A percentile compares a stretch with the other conserved stretches of the same genome.
Conservation (phyloP, 2,113 vertebrate genomes). For the Semicossyphus pulcher region DNA sequence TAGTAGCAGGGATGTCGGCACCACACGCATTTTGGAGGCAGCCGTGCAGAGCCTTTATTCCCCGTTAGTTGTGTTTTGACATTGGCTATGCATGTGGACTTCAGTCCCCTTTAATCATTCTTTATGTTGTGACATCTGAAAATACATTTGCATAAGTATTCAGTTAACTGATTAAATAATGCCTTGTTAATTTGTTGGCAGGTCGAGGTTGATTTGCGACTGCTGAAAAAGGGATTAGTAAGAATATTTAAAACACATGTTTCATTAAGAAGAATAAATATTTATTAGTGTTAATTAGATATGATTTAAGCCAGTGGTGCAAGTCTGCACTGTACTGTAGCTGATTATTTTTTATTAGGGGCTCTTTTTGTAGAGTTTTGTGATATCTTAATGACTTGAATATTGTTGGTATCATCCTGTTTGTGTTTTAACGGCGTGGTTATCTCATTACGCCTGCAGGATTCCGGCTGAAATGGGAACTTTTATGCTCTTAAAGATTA, state of each 20-base stretch:
- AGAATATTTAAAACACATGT: constrained; percentile 5
- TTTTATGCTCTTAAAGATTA: neutral
- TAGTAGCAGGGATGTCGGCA: constrained; percentile 10
- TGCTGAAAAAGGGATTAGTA: neutral
- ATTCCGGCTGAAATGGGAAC: too few species aligned
- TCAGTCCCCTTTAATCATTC: constrained; percentile 10
- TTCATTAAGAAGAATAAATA: constrained; percentile 13
- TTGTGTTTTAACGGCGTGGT: neutral
- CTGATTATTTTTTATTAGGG: neutral
- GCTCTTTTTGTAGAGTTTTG: neutral
- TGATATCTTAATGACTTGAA: neutral
- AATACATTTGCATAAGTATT: constrained; percentile 23
- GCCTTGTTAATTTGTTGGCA: constrained; percentile 1
- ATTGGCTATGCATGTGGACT: neutral
- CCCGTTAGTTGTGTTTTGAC: constrained; percentile 11
- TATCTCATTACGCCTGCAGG: neutral
- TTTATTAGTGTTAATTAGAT: constrained; percentile 22
- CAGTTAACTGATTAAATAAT: neutral
- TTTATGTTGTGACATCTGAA: constrained; percentile 8
- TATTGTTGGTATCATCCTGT: neutral
- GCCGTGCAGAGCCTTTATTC: constrained; percentile 15
- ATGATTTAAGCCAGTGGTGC: neutral
- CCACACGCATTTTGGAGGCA: neutral
- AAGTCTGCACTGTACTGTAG: neutral
- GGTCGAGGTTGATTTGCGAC: constrained; percentile 23